Percentiles rank a stretch among this genome's conserved stretches.
phyloP scores from a whole-genome alignment of 2,888 invertebrate genomes.

The Argynnis bischoffii region DNA sequence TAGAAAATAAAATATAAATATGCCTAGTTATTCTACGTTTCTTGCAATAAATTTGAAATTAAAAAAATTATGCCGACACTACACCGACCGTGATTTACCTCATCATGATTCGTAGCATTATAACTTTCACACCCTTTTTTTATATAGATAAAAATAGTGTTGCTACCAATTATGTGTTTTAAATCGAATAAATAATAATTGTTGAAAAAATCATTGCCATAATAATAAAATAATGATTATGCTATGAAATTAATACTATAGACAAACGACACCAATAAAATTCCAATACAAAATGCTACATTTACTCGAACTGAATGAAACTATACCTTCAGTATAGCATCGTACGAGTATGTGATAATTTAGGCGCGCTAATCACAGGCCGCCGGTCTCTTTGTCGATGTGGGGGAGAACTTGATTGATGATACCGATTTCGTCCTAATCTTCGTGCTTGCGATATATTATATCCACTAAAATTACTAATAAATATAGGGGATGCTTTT shows the following conservation, averaged over 20 bases:
- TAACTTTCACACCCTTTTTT: too few species aligned
- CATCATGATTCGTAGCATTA: too few species aligned
- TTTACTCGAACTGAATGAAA: slow-evolving; percentile 10
- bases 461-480: slow-evolving; percentile 13
- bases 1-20: too few species aligned
- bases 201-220: too few species aligned
- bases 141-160: too few species aligned
- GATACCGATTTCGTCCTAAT: slow-evolving; percentile 60
- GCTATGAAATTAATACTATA: neutral
- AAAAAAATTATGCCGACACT: too few species aligned
- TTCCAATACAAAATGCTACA: slow-evolving; percentile 3
- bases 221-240: too few species aligned
- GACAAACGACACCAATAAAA: neutral
- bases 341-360: slow-evolving; percentile 53
- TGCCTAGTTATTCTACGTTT: too few species aligned
- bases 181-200: too few species aligned
- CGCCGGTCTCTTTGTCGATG: slow-evolving; percentile 60
- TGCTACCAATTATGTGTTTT: too few species aligned
- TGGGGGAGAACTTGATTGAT: slow-evolving; percentile 66
- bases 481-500: slow-evolving; percentile 12
- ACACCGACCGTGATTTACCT: too few species aligned
- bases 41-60: too few species aligned
- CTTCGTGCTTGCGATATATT: slow-evolving; percentile 38
- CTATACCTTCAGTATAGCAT: slow-evolving; percentile 17
- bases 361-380: slow-evolving; percentile 70